Evolutionary conservation across 2,797 vertebrate species (phyloP).

Genomic region (Centroberyx gerrardi): DNA sequence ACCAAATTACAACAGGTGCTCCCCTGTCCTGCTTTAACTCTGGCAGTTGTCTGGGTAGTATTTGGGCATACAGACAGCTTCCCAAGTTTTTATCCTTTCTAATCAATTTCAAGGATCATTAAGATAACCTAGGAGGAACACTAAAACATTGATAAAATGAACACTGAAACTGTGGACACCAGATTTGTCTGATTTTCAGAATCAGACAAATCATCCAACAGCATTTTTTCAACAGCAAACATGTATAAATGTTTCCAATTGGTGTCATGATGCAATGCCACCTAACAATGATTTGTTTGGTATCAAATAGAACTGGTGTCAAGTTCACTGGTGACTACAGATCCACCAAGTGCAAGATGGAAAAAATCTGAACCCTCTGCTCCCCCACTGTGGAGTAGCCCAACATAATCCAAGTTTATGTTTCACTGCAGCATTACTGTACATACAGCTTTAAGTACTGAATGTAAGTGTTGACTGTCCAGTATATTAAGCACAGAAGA

Average conservation of each 20-base stretch:
- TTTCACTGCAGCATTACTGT: no score
- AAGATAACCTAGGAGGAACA: background rate
- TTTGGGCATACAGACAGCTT: background rate
- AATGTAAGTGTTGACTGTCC: no score
- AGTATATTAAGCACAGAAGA: no score
- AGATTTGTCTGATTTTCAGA: no score
- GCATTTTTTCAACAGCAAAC: background rate
- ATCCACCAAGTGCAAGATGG: background rate
- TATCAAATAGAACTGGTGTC: background rate
- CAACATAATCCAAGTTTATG: no score
- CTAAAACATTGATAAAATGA: no score
- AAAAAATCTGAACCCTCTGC: conserved; percentile 7
- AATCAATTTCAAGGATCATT: background rate
- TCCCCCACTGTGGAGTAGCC: no score
- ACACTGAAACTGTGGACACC: background rate
- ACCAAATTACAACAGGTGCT: conserved; percentile 72
- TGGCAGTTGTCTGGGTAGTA: conserved; percentile 10
- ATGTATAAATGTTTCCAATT: background rate
- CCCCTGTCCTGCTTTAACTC: conserved; percentile 9
- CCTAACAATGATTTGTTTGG: conserved; percentile 17
- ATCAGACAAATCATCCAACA: no score
- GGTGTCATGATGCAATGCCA: background rate
- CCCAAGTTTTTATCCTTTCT: conserved; percentile 11
- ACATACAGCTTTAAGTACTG: no score
- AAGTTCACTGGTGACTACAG: background rate